Conservation (phyloP, 2,113 vertebrate genomes). For the Chaetops frenatus region DNA sequence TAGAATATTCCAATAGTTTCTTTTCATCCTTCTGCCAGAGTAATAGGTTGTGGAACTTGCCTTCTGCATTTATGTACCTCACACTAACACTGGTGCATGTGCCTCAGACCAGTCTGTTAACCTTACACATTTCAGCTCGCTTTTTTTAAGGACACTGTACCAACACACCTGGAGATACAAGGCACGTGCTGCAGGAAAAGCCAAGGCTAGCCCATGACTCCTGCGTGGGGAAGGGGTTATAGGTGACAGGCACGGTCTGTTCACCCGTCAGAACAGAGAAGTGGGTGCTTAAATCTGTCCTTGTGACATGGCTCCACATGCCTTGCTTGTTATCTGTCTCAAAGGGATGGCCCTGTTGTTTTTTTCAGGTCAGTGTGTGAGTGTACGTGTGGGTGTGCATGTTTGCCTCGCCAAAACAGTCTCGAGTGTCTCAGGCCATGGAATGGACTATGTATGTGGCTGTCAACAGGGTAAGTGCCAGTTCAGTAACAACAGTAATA, state of each 20-base stretch:
- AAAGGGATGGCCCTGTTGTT: accelerated
- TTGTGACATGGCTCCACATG: not conserved
- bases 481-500: not conserved
- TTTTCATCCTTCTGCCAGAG: not conserved
- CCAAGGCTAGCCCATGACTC: not conserved
- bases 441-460: not conserved
- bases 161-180: not conserved
- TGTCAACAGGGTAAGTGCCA: not conserved
- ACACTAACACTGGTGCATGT: not conserved
- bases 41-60: not conserved
- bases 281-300: not conserved
- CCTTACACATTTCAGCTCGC: not conserved
- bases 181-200: not conserved
- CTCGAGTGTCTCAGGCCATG: not conserved
- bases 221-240: accelerated
- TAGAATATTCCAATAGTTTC: not conserved
- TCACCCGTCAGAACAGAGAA: not conserved
- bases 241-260: not conserved
- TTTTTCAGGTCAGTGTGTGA: not conserved
- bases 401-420: not conserved
- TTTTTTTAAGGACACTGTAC: not conserved
- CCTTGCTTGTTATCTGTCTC: not conserved
- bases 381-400: not conserved
- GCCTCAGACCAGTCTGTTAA: not conserved
- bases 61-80: not conserved